A percentile compares a stretch with the other conserved stretches of the same genome.
Conservation (phyloP, 1,140 invertebrate species). For the Sitobion miscanthi region DNA sequence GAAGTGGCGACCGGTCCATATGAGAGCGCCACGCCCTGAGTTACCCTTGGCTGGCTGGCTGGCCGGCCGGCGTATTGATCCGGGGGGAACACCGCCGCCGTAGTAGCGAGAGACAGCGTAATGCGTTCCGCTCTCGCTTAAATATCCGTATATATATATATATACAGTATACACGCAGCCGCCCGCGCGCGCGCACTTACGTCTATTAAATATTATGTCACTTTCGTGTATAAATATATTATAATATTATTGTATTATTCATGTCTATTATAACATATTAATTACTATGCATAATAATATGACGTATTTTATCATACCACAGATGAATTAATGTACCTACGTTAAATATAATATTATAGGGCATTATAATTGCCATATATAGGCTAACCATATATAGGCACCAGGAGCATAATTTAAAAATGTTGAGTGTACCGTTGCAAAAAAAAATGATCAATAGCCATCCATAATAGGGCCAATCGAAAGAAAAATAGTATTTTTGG, state of each 20-base stretch:
- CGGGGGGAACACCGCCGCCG: slow-evolving; percentile 2
- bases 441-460: neutral
- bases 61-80: slow-evolving; percentile 56
- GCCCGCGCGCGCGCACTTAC: neutral
- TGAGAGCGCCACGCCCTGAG: slow-evolving; percentile 54
- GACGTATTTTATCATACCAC: neutral
- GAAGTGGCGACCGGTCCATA: slow-evolving; percentile 48
- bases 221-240: neutral
- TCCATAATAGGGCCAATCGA: neutral
- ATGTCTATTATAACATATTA: too few relatives aligned
- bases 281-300: too few relatives aligned
- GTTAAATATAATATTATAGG: too few relatives aligned
- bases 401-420: neutral
- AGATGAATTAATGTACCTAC: neutral
- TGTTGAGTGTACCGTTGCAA: neutral
- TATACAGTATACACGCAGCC: neutral
- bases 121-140: slow-evolving; percentile 31
- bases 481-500: neutral
- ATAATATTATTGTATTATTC: neutral
- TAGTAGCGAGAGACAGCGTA: slow-evolving; percentile 26
- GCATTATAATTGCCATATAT: too few relatives aligned
- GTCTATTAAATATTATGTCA: neutral
- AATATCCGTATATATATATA: slow-evolving; percentile 17
- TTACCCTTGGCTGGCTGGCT: slow-evolving; percentile 32
- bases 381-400: too few relatives aligned